Base-by-base conservation (phyloP, 1,140 invertebrate species). In the Zaprionus lachaisei region DNA sequence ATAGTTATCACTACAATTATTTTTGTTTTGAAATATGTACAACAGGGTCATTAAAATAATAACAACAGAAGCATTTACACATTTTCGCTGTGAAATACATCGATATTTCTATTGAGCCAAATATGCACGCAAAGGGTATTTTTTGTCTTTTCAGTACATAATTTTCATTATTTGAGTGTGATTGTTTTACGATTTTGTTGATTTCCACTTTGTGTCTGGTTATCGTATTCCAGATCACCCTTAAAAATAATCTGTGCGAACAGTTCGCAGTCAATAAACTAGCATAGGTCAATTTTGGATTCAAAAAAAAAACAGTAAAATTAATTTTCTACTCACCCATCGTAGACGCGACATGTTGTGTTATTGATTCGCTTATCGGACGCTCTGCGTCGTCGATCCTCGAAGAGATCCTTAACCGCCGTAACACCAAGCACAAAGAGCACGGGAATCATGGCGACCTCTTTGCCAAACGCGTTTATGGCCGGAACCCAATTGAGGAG, bases 401-500 rank as follows among this genome's bases (percentile, higher is more conserved):
- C 99, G 93, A 98, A 99, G 60, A 98, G 95, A 94, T 99, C 98
- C 94, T 99, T 99, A 38, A 99, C 95, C 2, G 98, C 98, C 0
- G 99, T 99, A n/a, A 99, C 97, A 70, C 96, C 96, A 5, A 99
- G 95, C 79, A 99, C 98, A 94, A 99, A 98, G 82, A 98, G 93
- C 60, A 99, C 97, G 1, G 98, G 98, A 79, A 99, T 95, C 96
- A 99, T 98, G 1, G 98, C 97, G 69, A 99, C 95, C 94, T 99
- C 98, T 93, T 98, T 99, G 71, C 97, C 98, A 94, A 99, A 99
- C 1, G 98, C 98, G 93, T 97, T 98, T 38, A 98, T 97, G 14
- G 96, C 95, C 6, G 98, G 98, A 83, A 99, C 96, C 97, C 97
- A 99, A 94, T 99, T 99, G 51, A 99, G 94, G 72, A 99, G 94